phyloP scores from a whole-genome alignment of 2,888 invertebrate genomes.

The Caradrina kadenii region DNA sequence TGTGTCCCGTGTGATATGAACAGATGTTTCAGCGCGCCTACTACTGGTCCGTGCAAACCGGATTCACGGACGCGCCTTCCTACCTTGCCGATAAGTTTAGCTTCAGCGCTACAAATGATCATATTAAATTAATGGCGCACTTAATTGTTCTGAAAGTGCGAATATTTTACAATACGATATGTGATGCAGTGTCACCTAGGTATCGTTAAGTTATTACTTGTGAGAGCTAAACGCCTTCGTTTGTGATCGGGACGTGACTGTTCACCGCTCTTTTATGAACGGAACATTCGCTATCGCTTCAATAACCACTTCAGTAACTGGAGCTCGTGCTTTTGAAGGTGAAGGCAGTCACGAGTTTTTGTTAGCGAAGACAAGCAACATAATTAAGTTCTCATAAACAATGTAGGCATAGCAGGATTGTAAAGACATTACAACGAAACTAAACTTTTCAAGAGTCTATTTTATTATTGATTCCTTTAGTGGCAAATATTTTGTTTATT shows the following conservation, averaged over 20 bases:
- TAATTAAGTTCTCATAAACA: neutral
- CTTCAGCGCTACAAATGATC: slow-evolving; percentile 29
- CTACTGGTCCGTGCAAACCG: slow-evolving; percentile 41
- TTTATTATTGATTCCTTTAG: neutral
- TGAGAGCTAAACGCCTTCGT: slow-evolving; percentile 17
- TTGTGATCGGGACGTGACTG: slow-evolving; percentile 15
- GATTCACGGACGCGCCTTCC: slow-evolving; percentile 39
- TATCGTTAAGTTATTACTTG: too few relatives aligned
- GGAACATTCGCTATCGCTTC: slow-evolving; percentile 17
- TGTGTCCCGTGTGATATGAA: slow-evolving; percentile 48
- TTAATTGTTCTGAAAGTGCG: slow-evolving; percentile 16
- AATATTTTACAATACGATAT: slow-evolving; percentile 6
- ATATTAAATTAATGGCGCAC: slow-evolving; percentile 35
- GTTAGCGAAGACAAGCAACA: neutral
- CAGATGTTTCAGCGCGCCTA: slow-evolving; percentile 55
- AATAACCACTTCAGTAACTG: slow-evolving; percentile 6
- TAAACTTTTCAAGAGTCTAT: neutral
- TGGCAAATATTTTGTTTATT: too few relatives aligned
- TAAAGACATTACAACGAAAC: neutral
- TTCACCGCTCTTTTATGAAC: slow-evolving; percentile 22
- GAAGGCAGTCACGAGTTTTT: slow-evolving; percentile 18
- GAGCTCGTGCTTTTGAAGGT: slow-evolving; percentile 22
- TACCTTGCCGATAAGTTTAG: slow-evolving; percentile 45
- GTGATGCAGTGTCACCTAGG: neutral
- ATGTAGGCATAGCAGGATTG: neutral